Conservation (phyloP, 1,140 invertebrate species). For the Pteromalus puparum region DNA sequence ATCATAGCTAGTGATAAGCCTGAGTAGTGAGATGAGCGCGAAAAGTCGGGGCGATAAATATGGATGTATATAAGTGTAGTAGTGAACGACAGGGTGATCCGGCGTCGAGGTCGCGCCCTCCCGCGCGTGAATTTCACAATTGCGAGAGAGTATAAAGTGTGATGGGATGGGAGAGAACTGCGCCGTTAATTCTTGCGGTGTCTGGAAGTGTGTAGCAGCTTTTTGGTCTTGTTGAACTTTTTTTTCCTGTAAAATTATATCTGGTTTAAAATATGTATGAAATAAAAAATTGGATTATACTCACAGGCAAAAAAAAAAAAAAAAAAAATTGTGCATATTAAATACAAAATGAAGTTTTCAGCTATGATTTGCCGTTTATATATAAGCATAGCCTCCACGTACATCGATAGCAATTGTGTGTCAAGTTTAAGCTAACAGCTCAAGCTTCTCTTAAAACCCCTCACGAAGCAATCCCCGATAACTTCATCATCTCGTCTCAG, state of each 20-base stretch:
- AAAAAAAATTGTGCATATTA: too few species aligned
- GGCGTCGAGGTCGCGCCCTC: slow-evolving; percentile 62
- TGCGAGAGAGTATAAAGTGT: neutral
- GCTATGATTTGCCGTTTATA: too few species aligned
- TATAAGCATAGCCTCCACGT: too few species aligned
- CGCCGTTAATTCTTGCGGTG: slow-evolving; percentile 28
- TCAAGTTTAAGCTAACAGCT: neutral
- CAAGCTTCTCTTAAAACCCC: neutral
- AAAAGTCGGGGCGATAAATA: slow-evolving; percentile 15
- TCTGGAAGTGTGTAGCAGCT: too few species aligned
- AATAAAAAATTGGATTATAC: too few species aligned
- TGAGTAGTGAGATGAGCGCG: neutral
- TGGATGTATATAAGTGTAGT: neutral
- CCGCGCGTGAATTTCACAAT: slow-evolving; percentile 69
- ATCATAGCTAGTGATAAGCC: neutral
- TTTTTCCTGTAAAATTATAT: too few species aligned
- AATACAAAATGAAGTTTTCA: too few species aligned
- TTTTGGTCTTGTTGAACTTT: too few species aligned
- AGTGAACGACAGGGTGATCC: slow-evolving; percentile 16
- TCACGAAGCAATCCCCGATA: neutral
- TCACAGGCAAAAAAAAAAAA: too few species aligned
- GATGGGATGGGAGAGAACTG: slow-evolving; percentile 45
- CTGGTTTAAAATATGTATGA: too few species aligned
- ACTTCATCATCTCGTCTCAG: neutral
- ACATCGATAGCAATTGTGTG: neutral